Conservation (phyloP, 1,140 invertebrate genomes). For the Bombus confusus region DNA sequence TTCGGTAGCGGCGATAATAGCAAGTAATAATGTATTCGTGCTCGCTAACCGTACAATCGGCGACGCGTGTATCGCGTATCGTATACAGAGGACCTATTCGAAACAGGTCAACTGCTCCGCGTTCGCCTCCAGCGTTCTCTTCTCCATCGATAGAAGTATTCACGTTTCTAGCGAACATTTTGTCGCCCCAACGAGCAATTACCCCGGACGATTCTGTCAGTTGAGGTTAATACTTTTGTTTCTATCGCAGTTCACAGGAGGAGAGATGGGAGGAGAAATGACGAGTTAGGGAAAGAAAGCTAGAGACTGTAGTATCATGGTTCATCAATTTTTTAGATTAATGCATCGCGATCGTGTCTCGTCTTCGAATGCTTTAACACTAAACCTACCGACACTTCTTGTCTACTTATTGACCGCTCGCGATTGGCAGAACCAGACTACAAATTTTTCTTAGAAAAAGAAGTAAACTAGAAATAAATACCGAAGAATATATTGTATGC, state of each 20-base stretch:
- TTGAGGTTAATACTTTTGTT: conserved; percentile 39
- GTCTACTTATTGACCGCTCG: too few relatives aligned
- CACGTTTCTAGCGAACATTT: conserved; percentile 37
- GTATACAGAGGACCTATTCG: neutral
- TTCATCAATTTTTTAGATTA: conserved; percentile 35
- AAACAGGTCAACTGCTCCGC: conserved; percentile 37
- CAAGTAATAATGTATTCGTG: conserved; percentile 15
- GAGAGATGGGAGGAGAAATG: neutral
- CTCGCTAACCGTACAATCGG: neutral
- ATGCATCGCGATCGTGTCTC: neutral
- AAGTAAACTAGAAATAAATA: too few relatives aligned
- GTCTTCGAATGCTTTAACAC: neutral
- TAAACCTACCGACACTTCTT: too few relatives aligned
- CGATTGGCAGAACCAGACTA: too few relatives aligned
- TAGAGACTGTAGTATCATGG: neutral
- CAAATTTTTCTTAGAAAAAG: too few relatives aligned
- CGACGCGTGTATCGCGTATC: neutral
- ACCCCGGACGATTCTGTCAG: conserved; percentile 22
- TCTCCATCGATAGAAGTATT: conserved; percentile 27
- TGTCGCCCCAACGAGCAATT: conserved; percentile 37
- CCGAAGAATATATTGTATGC: too few relatives aligned
- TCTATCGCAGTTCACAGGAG: neutral
- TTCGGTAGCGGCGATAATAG: conserved; percentile 8
- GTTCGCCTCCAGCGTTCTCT: neutral
- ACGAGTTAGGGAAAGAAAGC: neutral